Evolutionary conservation across 2,888 invertebrate species (phyloP), one percentile per base, ranked within the genome.

Genomic region (Noctua comes): DNA sequence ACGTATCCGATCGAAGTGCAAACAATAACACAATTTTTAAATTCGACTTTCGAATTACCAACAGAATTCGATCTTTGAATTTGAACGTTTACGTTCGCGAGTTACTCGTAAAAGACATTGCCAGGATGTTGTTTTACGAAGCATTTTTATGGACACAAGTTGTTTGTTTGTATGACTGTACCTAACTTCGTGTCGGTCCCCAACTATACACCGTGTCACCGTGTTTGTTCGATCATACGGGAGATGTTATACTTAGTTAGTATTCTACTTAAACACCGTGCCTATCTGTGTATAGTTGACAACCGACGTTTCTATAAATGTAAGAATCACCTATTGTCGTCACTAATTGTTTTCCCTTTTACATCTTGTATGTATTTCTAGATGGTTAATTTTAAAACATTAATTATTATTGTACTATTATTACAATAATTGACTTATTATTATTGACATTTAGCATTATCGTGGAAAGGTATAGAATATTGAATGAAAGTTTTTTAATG

Each of bases 311-410:
- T 92, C 90, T 92, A 87, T 93, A 93, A 93, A 93, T 95, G 93
- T 96, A 96, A 95, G 94, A 92, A 93, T 95, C 94, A 93, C 94
- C 94, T 94, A 88, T 94, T 93, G 93, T 94, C 94, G 95, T 95
- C 95, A 94, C 93, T 94, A 92, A 93, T 95, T 94, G 94, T 95
- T 95, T 94, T 94, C 94, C 93, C 91, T 92, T 90, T 93, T 95
- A 93, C 91, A 94, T 92, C 91, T 94, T 95, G 91, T 95, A 95
- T 95, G 94, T 95, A 95, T 94, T 94, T 95, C 94, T 96, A 96
- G 95, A 94, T 89, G 91, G 93, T 93, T 95, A 94, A 93, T 94
- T 95, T 95, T 91, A 88, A 92, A 94, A 93, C 91, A 92, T 94
- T 92, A 93, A 94, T 92, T 91, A 94, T 94, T 95, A 96, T 95